Conservation (phyloP, 2,888 invertebrate genomes). For the Osedax frankpressi region DNA sequence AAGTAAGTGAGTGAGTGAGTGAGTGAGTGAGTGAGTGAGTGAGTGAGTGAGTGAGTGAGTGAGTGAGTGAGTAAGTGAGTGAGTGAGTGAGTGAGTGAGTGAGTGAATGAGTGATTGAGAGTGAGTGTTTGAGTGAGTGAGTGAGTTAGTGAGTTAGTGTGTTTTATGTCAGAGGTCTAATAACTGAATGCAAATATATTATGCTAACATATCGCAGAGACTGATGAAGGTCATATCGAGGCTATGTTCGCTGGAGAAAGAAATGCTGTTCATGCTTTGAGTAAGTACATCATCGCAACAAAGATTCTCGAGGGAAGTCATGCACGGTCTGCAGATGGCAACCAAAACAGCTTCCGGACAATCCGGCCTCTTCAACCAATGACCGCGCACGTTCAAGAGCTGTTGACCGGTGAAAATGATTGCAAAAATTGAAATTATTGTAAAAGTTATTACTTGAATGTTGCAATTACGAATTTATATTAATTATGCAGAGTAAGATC, state of each 20-base stretch:
- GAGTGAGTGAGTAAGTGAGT: too few relatives aligned
- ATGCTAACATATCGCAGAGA: background rate
- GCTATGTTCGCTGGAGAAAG: background rate
- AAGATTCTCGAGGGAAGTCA: background rate
- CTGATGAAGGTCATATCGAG: background rate
- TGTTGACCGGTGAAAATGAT: too few relatives aligned
- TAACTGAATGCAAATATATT: background rate
- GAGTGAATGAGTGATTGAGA: too few relatives aligned
- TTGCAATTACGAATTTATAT: too few relatives aligned
- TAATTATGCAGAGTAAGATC: too few relatives aligned
- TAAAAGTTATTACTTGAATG: too few relatives aligned
- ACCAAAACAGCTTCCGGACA: background rate
- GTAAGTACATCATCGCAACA: background rate
- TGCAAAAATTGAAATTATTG: too few relatives aligned
- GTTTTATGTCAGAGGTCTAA: background rate
- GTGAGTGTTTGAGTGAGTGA: too few relatives aligned
- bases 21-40: background rate
- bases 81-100: too few relatives aligned
- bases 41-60: background rate
- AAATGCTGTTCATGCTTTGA: background rate
- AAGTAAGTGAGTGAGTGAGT: too few relatives aligned
- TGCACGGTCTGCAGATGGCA: background rate
- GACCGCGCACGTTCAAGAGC: background rate
- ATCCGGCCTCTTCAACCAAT: background rate
- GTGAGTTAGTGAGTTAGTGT: background rate